A percentile compares a stretch with the other conserved stretches of the same genome.
These are phyloP conservation scores for Protobothrops flavoviridis DNA, from an alignment of 2,113 vertebrate genomes.

Conservation along the genomic window DNA sequence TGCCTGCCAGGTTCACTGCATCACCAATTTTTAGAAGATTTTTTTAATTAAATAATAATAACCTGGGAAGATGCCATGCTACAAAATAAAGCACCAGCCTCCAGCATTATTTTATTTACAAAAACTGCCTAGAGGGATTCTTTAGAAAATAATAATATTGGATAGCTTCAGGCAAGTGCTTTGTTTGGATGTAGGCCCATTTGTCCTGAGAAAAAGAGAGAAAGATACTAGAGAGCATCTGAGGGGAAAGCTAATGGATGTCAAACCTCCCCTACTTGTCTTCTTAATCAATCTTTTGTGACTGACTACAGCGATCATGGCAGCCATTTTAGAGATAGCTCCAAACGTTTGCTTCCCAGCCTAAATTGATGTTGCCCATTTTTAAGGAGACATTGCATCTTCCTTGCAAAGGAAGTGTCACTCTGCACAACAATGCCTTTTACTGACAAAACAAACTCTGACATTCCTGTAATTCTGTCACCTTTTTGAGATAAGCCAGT, in stretches of 20 bases:
- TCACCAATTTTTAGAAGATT: neutral
- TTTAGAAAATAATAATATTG: neutral
- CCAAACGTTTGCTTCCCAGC: neutral
- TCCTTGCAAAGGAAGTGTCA: neutral
- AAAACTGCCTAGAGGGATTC: neutral
- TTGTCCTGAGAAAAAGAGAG: neutral
- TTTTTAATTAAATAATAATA: neutral
- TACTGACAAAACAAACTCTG: neutral
- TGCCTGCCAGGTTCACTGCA: neutral
- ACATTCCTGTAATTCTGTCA: neutral
- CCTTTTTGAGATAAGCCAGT: constrained; percentile 5
- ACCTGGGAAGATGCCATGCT: neutral
- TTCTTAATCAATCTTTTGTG: neutral
- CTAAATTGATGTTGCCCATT: neutral
- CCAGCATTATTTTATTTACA: neutral
- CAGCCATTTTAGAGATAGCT: neutral
- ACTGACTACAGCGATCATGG: neutral
- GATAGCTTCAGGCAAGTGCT: neutral
- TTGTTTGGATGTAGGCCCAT: neutral
- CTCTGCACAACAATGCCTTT: neutral
- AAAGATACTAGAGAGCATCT: neutral
- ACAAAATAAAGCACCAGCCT: neutral
- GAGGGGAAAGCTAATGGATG: neutral
- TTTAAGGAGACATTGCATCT: neutral
- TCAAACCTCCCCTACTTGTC: neutral